phyloP scores from a whole-genome alignment of 2,888 invertebrate species.

The Allacma fusca region DNA sequence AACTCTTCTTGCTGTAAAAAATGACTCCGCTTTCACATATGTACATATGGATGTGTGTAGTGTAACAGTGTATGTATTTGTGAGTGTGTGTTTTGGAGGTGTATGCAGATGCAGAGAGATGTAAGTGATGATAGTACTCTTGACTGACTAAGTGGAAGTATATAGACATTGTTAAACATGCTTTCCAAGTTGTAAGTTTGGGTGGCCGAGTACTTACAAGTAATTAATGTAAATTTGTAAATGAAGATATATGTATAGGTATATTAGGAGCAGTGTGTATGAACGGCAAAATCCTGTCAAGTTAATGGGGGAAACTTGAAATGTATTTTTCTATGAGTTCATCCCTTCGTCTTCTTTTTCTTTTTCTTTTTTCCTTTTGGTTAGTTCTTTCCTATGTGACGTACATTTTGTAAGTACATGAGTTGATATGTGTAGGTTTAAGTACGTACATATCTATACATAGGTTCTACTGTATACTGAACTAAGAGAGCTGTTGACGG shows the following conservation, averaged over 20 bases:
- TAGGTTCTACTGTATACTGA: no score
- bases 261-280: background rate
- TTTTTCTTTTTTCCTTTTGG: background rate
- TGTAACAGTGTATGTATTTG: no score
- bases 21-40: no score
- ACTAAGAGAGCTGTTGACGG: background rate
- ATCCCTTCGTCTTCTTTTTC: background rate
- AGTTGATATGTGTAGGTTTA: no score
- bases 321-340: background rate
- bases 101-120: background rate
- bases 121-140: no score
- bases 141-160: no score
- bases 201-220: background rate
- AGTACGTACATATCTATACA: no score
- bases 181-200: constrained; percentile 1
- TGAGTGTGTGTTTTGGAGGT: no score
- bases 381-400: no score
- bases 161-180: background rate
- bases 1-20: no score
- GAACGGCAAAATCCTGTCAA: background rate
- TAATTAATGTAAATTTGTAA: constrained; percentile 13
- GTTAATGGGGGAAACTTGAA: background rate
- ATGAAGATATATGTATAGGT: background rate
- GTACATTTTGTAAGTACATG: no score
- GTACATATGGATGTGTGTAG: no score